Percentiles rank a stretch among this genome's conserved stretches.
Conservation (phyloP, 2,888 invertebrate species). For the Melipona beecheii region DNA sequence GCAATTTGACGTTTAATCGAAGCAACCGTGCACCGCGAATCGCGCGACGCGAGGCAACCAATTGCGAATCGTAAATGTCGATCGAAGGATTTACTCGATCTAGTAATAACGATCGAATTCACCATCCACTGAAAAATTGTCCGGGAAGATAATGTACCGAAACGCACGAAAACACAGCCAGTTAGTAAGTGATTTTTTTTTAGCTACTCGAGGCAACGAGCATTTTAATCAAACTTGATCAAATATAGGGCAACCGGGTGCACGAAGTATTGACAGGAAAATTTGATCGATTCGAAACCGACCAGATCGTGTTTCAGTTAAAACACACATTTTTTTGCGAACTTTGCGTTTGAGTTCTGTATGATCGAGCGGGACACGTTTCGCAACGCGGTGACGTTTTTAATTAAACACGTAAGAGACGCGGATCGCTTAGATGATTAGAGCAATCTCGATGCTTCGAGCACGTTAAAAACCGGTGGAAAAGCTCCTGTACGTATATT, state of each 20-base stretch:
- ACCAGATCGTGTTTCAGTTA: neutral
- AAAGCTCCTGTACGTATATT: slow-evolving; percentile 28
- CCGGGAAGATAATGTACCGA: no score
- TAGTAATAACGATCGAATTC: neutral
- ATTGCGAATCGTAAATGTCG: slow-evolving; percentile 5
- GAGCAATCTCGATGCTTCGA: slow-evolving; percentile 34
- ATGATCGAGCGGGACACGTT: neutral
- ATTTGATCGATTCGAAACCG: neutral
- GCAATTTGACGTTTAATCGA: slow-evolving; percentile 58
- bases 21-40: slow-evolving; percentile 26
- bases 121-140: no score
- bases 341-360: neutral
- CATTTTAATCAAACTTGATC: neutral
- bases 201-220: no score
- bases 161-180: no score
- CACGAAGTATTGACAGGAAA: neutral
- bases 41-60: slow-evolving; percentile 26
- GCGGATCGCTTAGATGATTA: slow-evolving; percentile 30
- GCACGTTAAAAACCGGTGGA: slow-evolving; percentile 3
- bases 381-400: neutral
- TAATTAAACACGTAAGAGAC: slow-evolving; percentile 21
- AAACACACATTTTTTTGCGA: neutral
- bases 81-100: neutral
- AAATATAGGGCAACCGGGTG: neutral
- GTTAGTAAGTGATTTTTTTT: no score